Percentiles rank a stretch among this genome's conserved stretches.
Evolutionary conservation across 2,113 vertebrate genomes (phyloP).

Genomic region (Corythornis cristatus): DNA sequence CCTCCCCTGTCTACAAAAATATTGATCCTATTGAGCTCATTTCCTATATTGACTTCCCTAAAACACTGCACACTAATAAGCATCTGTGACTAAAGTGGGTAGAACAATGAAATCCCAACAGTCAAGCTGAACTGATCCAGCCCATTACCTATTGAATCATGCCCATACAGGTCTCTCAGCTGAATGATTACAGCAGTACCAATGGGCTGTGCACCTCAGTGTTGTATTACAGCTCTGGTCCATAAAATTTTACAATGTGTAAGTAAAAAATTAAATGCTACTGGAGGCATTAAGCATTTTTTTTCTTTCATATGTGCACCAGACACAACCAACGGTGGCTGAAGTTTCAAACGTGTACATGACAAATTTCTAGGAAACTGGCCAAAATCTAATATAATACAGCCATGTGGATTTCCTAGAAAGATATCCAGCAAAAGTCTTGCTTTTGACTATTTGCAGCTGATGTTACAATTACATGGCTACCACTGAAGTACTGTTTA

Average conservation of each 20-base stretch:
- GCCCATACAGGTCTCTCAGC: background rate
- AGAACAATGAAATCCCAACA: conserved; percentile 1
- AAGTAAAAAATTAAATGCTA: conserved; percentile 54
- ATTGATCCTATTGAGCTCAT: background rate
- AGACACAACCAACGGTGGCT: fast-evolving
- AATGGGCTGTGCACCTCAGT: conserved; percentile 27
- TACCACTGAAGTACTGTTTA: background rate
- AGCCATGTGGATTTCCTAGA: background rate
- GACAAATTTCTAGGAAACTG: background rate
- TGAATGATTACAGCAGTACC: conserved; percentile 24
- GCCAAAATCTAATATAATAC: background rate
- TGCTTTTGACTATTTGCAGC: background rate
- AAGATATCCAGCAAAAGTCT: background rate
- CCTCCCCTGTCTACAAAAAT: background rate
- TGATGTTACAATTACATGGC: background rate
- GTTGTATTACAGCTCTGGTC: conserved; percentile 39
- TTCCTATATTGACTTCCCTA: background rate
- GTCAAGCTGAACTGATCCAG: conserved; percentile 62
- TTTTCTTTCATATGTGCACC: background rate
- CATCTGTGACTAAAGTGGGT: conserved; percentile 29
- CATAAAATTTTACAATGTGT: conserved; percentile 63
- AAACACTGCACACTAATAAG: background rate
- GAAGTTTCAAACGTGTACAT: background rate
- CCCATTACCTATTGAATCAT: conserved; percentile 50
- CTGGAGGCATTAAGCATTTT: conserved; percentile 3